A percentile compares a stretch with the other conserved stretches of the same genome.
Evolutionary conservation across 2,888 invertebrate species (phyloP).

Genomic region (Acronicta leporina): DNA sequence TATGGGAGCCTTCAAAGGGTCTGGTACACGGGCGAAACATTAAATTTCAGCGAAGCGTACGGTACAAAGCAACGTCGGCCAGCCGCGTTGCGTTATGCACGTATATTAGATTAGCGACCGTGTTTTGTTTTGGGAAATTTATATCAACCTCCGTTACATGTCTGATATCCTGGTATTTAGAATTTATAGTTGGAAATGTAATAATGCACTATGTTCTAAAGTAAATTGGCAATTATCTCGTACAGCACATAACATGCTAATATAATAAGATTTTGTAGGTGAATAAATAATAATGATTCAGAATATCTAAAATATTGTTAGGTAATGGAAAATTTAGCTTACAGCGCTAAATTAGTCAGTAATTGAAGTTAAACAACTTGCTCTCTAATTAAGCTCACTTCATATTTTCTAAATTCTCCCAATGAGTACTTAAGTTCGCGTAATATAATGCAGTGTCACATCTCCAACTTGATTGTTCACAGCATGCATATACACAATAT

Average conservation of each 20-base stretch:
- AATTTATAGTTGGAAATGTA: conserved; percentile 28
- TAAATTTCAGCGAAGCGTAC: conserved; percentile 77
- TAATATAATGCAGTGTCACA: conserved; percentile 61
- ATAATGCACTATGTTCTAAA: conserved; percentile 20
- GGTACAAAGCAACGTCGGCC: conserved; percentile 66
- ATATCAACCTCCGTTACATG: conserved; percentile 35
- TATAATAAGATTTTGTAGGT: conserved; percentile 13
- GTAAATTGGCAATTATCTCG: conserved; percentile 22
- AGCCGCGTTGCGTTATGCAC: conserved; percentile 53
- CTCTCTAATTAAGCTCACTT: conserved; percentile 14
- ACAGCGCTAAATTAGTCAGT: conserved; percentile 32
- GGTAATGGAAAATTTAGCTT: conserved; percentile 8
- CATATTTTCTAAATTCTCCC: conserved; percentile 25
- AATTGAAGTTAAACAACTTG: conserved; percentile 27
- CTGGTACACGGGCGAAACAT: conserved; percentile 72
- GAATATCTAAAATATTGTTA: conserved; percentile 6
- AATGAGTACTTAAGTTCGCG: conserved; percentile 41
- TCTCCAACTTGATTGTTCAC: conserved; percentile 70
- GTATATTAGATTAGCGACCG: conserved; percentile 71
- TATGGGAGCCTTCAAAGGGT: conserved; percentile 82
- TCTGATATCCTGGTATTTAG: conserved; percentile 36
- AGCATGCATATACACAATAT: conserved; percentile 70
- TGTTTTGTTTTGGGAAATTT: conserved; percentile 55
- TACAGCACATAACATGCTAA: too few species aligned
- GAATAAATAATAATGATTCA: conserved; percentile 1